Evolutionary conservation across 2,797 vertebrate species (phyloP).

Genomic region (Lophotriccus pileatus): DNA sequence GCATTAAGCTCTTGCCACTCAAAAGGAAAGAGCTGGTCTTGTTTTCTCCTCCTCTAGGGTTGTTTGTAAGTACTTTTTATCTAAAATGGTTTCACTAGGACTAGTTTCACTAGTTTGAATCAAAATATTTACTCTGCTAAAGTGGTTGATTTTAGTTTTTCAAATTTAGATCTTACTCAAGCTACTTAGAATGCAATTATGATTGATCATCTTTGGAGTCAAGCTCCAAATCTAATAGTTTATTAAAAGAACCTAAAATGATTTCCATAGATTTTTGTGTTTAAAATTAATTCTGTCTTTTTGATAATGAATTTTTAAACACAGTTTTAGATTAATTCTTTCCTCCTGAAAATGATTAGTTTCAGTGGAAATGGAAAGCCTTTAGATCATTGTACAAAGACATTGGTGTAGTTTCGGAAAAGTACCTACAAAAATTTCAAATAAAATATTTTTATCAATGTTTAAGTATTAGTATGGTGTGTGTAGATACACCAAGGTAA

Average conservation of each 20-base stretch:
- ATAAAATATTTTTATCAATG: not conserved
- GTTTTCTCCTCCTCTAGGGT: not conserved
- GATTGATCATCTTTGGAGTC: not conserved
- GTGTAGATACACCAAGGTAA: not conserved
- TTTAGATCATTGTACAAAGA: not conserved
- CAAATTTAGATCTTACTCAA: not conserved
- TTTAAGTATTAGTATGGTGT: not conserved
- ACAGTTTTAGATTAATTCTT: not conserved
- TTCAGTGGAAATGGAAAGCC: not conserved
- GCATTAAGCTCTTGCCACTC: not conserved
- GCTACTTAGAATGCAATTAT: not conserved
- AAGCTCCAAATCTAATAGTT: not conserved
- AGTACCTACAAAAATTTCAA: not conserved
- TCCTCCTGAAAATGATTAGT: not conserved
- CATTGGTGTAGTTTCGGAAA: not conserved
- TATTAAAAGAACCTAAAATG: not conserved
- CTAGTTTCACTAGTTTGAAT: not conserved
- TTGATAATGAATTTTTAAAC: not conserved
- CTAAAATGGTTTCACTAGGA: not conserved
- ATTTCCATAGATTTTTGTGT: not conserved
- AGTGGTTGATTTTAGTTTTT: not conserved
- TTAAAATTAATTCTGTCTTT: not conserved
- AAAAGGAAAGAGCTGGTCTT: not conserved
- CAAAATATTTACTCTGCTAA: not conserved
- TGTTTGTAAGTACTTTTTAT: not conserved